These are phyloP conservation scores for Athene noctua DNA, from an alignment of 2,113 vertebrate species.

Conservation along the genomic window DNA sequence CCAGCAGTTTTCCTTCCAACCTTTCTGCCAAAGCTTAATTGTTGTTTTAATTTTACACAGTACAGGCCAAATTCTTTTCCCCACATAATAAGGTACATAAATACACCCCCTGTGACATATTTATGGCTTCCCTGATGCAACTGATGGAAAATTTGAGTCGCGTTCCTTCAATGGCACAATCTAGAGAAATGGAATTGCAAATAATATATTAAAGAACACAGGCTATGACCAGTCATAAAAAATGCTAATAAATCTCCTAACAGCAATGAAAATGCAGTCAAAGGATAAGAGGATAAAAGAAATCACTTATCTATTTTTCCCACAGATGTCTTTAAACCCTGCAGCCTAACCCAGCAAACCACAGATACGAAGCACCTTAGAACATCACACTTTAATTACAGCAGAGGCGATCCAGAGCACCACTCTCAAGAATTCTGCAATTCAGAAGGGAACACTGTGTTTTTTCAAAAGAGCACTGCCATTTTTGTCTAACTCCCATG, in stretches of 20 bases:
- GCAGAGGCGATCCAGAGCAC: background rate
- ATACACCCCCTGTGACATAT: slow-evolving; percentile 21
- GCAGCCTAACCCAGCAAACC: background rate
- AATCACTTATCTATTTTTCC: background rate
- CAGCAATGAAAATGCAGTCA: slow-evolving; percentile 13
- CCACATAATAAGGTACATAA: background rate
- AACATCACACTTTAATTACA: background rate
- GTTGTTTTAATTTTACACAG: slow-evolving; percentile 31
- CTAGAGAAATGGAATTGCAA: slow-evolving; percentile 56
- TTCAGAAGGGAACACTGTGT: background rate
- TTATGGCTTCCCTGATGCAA: slow-evolving; percentile 43
- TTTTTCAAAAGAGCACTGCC: fast-evolving
- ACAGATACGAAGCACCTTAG: background rate
- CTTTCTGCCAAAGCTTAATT: slow-evolving; percentile 28
- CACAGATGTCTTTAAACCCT: background rate
- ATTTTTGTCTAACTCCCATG: fast-evolving
- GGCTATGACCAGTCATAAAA: slow-evolving; percentile 42
- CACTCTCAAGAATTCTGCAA: background rate
- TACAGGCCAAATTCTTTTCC: slow-evolving; percentile 3
- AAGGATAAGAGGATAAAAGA: background rate
- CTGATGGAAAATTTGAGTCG: slow-evolving; percentile 45
- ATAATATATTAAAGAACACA: slow-evolving; percentile 54
- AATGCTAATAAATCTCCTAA: slow-evolving; percentile 48
- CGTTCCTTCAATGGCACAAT: slow-evolving; percentile 26
- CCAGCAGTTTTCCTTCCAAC: background rate